Base-by-base conservation (phyloP, 2,888 invertebrate species). In the Cinara cedri region DNA sequence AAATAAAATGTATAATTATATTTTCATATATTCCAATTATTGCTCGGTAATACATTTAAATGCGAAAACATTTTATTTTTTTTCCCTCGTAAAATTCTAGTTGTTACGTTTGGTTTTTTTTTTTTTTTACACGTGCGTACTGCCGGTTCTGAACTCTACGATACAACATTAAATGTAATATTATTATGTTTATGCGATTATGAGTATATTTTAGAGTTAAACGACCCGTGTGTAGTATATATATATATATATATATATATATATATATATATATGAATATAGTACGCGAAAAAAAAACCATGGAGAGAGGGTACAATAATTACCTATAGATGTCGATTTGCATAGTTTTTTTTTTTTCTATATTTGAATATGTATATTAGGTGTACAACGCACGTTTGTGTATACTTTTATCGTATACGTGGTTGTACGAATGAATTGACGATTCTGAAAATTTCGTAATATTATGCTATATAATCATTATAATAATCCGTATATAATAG, bases 201-300 rank as follows among this genome's bases (percentile, higher is more conserved):
- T 21, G 57, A 42, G 46, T 60, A 46, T 49, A 44, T 60, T 72
- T 19, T 49, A 65, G 54, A 65, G 74, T 65, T 75, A 75, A 72
- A 75, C 19, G 74, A 65, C 65, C 65, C 54, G 51, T 51, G 26
- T 63, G 34, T 14, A 63, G 57, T n/a, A n/a, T n/a, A 72, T 44
- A n/a, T n/a, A n/a, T n/a, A n/a, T n/a, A n/a, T n/a, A n/a, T n/a
- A n/a, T n/a, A n/a, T n/a, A n/a, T n/a, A n/a, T n/a, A n/a, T n/a
- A n/a, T n/a, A n/a, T n/a, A n/a, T n/a, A n/a, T n/a, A n/a, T n/a
- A n/a, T n/a, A n/a, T n/a, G n/a, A 34, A 34, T 4, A 34, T 34
- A 34, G 6, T 34, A 34, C 6, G 34, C n/a, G n/a, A n/a, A 34
- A 19, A 54, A 54, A 34, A 34, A 34, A 34, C 34, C 3, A 34